Conservation (phyloP, 2,888 invertebrate species). For the Pseudococcus viburni region DNA sequence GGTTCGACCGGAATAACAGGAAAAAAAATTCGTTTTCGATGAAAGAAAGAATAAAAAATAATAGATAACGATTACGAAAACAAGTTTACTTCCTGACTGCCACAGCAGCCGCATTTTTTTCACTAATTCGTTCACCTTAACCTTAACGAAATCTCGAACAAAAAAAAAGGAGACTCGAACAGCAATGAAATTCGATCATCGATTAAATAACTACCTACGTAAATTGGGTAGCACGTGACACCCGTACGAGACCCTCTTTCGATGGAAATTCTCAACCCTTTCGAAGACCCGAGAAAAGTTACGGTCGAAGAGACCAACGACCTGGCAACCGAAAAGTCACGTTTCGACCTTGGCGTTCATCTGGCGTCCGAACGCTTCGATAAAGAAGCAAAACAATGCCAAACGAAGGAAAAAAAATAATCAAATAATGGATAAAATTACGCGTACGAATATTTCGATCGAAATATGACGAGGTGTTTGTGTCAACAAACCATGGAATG, state of each 20-base stretch:
- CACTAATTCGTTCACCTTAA: slow-evolving; percentile 47
- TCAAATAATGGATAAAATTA: not conserved
- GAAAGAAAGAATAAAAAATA: slow-evolving; percentile 38
- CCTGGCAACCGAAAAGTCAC: slow-evolving; percentile 4
- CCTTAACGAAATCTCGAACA: slow-evolving; percentile 12
- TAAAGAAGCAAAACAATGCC: not conserved
- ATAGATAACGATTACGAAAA: slow-evolving; percentile 6
- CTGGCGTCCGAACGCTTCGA: not conserved
- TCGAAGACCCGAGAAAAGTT: not conserved
- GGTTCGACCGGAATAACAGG: slow-evolving; percentile 62
- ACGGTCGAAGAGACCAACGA: not conserved
- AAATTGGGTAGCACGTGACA: not conserved
- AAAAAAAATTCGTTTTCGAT: slow-evolving; percentile 45
- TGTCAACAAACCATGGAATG: slow-evolving; percentile 19
- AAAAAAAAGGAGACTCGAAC: not conserved
- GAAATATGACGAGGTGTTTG: slow-evolving; percentile 10
- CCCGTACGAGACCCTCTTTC: not conserved
- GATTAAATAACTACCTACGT: not conserved
- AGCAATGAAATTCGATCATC: not conserved
- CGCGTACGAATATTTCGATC: not conserved
- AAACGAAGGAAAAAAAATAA: not conserved
- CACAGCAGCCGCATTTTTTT: slow-evolving; percentile 17
- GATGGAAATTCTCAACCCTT: not conserved
- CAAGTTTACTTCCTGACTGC: slow-evolving; percentile 44
- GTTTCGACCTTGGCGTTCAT: slow-evolving; percentile 46